Evolutionary conservation across 35 echinoderm and acorn worm species (phyloP), one percentile per base, ranked within the genome.

Genomic region (Stichopus chloronotus): DNA sequence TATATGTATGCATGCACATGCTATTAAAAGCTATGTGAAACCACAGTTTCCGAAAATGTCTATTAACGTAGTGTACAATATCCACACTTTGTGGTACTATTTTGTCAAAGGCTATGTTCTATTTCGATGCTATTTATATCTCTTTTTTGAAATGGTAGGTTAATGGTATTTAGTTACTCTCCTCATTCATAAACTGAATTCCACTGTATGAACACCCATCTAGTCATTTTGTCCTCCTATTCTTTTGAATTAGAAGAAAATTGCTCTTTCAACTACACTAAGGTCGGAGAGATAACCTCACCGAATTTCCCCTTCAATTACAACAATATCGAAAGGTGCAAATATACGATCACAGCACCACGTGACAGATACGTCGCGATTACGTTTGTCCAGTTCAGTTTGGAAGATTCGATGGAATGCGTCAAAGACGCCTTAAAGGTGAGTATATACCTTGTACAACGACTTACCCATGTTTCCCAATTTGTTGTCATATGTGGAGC

Each of bases 241-340:
- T 63, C 17, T 63, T 5, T 63, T 1, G 9, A 63, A 12, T 12
- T 16, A 63, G 60, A 16, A 9, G 60, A 63, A 12, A 63, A 9
- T 63, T 63, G 60, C 17, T 63, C 60, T 12, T 63, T 63, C 9
- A 12, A 9, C 17, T 63, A 12, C 9, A 63, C 60, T 63, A 16
- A 63, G 60, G 17, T 9, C 17, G 60, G 60, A 12, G 60, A 63
- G 60, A 63, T 63, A 63, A 83, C 79, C 8, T 83, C 79, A 54
- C 79, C 79, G 12, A 83, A 83, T 83, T 83, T 54, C 54, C 79
- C 79, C 24, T 23, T 11, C 4, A 55, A 83, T 19, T 83, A 83
- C 52, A 83, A 83, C 54, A 12, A 83, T 25, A 12, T 83, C 7
- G 79, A 83, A 55, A 83, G 79, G 16, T 83, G 79, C 54, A 55